A percentile compares a stretch with the other conserved stretches of the same genome.
Conservation (phyloP, 2,113 vertebrate genomes). For the Ailurus styani region DNA sequence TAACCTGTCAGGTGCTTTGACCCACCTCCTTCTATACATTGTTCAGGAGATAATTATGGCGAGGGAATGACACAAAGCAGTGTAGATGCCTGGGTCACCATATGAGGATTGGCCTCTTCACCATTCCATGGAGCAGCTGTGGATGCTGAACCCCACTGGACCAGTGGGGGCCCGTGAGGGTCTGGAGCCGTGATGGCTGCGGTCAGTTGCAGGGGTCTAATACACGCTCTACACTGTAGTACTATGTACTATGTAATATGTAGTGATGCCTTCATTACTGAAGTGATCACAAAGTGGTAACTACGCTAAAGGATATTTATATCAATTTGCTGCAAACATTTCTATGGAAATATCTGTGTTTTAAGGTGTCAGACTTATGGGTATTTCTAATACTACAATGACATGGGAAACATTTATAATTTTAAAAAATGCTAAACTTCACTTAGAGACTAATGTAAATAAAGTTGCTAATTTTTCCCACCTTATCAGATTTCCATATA, state of each 20-base stretch:
- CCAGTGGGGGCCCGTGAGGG: no score
- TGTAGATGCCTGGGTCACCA: neutral
- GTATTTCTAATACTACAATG: neutral
- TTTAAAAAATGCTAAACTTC: neutral
- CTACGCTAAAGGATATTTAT: neutral
- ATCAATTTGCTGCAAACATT: neutral
- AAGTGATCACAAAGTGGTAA: neutral
- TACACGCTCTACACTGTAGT: no score
- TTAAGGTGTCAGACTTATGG: neutral
- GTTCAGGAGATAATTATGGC: neutral
- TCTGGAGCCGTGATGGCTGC: rapidly evolving
- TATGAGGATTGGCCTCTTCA: neutral
- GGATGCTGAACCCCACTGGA: rapidly evolving
- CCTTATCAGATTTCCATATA: neutral
- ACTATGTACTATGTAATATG: no score
- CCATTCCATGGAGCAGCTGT: neutral
- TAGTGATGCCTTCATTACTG: neutral
- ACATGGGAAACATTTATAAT: neutral
- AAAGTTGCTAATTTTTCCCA: neutral
- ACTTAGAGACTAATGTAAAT: neutral
- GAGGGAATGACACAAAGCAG: neutral
- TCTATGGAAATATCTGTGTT: neutral
- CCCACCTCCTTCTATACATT: neutral
- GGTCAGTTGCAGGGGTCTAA: no score
- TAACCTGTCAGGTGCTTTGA: neutral